phyloP scores from a whole-genome alignment of 2,113 vertebrate genomes.

The Vulpes vulpes region DNA sequence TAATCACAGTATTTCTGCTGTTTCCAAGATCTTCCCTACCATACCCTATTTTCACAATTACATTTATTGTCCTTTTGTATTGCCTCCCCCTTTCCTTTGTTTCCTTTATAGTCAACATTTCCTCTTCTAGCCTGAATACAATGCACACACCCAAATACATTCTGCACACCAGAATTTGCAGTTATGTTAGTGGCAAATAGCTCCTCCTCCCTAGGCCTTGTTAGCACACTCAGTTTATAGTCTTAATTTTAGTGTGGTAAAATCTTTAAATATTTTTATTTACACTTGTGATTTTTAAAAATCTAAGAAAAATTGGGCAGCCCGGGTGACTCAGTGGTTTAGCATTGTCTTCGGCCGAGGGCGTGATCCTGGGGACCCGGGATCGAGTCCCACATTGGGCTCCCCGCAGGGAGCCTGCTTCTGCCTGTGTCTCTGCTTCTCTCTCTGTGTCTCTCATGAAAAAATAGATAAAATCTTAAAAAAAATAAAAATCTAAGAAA shows the following conservation, averaged over 20 bases:
- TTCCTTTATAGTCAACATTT: not conserved
- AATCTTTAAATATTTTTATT: not conserved
- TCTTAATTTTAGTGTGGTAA: not conserved
- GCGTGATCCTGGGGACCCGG: too few relatives aligned
- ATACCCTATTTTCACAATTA: not conserved
- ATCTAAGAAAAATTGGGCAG: not conserved
- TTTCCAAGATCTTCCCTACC: not conserved
- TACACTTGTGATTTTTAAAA: not conserved
- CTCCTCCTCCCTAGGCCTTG: not conserved
- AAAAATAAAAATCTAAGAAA: not conserved
- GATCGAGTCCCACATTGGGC: too few relatives aligned
- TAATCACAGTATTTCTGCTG: not conserved
- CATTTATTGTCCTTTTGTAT: not conserved
- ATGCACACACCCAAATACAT: not conserved
- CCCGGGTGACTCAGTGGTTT: too few relatives aligned
- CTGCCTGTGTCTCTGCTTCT: too few relatives aligned
- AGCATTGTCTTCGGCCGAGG: too few relatives aligned
- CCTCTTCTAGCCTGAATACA: not conserved
- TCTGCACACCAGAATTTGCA: not conserved
- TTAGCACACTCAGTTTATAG: not conserved
- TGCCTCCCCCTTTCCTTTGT: not conserved
- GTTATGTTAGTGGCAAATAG: not conserved
- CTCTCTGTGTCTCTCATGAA: too few relatives aligned
- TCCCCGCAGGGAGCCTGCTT: too few relatives aligned
- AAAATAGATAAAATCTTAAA: too few relatives aligned